Base-by-base conservation (phyloP, 2,113 vertebrate species). In the Pelusios castaneus region DNA sequence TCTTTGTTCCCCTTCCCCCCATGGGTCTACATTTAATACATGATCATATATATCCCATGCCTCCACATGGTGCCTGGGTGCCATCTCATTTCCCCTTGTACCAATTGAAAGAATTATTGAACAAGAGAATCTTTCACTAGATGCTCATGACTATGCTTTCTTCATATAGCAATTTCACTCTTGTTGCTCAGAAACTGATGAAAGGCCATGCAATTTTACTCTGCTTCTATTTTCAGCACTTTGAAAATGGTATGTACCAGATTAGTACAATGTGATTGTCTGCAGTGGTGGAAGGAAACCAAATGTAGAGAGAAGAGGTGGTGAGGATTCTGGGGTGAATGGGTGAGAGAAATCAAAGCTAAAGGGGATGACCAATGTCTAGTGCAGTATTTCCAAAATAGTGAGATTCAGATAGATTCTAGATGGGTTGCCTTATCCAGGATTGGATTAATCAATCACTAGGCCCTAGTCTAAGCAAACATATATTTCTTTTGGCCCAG, bases 41-140 rank as follows among this genome's bases (percentile, higher is more conserved):
- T 56, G 25, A 94, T 93, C 60, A 63, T 81, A 86, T 87, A 89
- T 89, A 91, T 93, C 56, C 89, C 41, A 82, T 94, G 93, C 79
- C 79, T 97, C 95, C 70, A 43, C 77, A 82, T 95, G 80, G 88
- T 94, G 91, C 80, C 84, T 91, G 89, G 94, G 7, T 96, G 60
- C 88, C 83, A 93, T 83, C 80, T 97, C 29, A 1, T 77, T 94
- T 93, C 89, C 56, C 93, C 89, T 95, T 83, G 88, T 85, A 89
- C 75, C 93, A 88, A 19, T 95, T 91, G 90, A 25, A 92, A 87
- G 91, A 95, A 89, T 93, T 92, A 70, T 90, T 90, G 93, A 94
- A 96, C 81, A 92, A 93, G 88, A 92, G 93, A 79, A 87, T 93
- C 84, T 96, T 94, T 96, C 82, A 95, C 82, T 94, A 95, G 94